A percentile compares a stretch with the other conserved stretches of the same genome.
phyloP scores from a whole-genome alignment of 2,113 vertebrate genomes.

The Dicrurus megarhynchus region DNA sequence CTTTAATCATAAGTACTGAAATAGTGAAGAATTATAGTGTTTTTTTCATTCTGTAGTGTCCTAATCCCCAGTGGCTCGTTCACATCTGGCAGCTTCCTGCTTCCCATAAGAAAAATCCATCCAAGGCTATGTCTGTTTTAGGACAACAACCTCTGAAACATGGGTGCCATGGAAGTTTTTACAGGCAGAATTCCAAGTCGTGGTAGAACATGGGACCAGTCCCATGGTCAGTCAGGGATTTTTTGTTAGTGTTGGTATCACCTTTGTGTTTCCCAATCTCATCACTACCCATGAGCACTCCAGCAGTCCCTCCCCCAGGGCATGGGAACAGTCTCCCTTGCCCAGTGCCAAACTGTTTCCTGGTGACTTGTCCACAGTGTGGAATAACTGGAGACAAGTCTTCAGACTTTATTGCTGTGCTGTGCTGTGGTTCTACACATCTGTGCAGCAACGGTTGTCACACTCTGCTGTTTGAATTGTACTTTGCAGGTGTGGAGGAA shows the following conservation, averaged over 20 bases:
- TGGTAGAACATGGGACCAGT: neutral
- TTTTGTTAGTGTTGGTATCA: neutral
- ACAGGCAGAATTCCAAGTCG: neutral
- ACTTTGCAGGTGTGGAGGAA: conserved; percentile 88
- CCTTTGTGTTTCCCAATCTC: neutral
- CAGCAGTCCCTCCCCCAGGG: neutral
- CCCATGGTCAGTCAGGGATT: neutral
- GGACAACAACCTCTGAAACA: neutral
- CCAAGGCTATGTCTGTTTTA: neutral
- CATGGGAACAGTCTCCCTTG: neutral
- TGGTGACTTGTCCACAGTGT: fast-evolving
- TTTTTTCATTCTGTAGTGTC: neutral
- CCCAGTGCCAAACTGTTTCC: neutral
- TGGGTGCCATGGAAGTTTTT: neutral
- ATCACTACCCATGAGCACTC: fast-evolving
- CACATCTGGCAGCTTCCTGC: conserved; percentile 10
- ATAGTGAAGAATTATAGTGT: neutral
- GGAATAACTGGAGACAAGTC: neutral
- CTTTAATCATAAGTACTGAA: neutral
- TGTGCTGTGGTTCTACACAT: neutral
- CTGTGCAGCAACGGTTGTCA: neutral
- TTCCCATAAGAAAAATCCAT: conserved; percentile 11
- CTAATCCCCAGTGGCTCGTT: neutral
- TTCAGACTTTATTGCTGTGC: neutral
- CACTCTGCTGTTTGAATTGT: neutral